phyloP scores from a whole-genome alignment of 2,113 vertebrate species.

The Uropsilus gracilis region DNA sequence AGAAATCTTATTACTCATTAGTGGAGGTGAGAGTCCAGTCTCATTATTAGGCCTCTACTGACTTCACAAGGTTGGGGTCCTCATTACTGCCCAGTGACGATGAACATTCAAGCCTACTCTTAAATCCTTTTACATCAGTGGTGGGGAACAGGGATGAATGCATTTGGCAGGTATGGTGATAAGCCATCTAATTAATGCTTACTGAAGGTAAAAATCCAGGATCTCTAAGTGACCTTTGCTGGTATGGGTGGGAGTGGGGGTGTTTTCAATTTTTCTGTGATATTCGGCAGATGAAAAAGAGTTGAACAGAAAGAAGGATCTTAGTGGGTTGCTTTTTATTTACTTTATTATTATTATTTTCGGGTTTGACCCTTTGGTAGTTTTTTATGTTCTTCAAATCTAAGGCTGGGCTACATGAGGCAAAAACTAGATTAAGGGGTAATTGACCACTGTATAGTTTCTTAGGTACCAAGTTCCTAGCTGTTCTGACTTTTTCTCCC shows the following conservation, averaged over 20 bases:
- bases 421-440: background rate
- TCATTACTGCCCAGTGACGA: background rate
- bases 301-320: background rate
- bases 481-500: background rate
- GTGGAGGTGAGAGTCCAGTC: background rate
- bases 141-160: no score
- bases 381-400: background rate
- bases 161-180: background rate
- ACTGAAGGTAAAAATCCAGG: background rate
- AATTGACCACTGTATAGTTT: background rate
- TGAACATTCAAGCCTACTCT: background rate
- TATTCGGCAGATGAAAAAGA: background rate
- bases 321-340: no score
- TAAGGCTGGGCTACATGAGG: background rate
- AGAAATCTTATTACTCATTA: background rate
- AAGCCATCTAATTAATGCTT: background rate
- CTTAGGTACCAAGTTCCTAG: background rate
- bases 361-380: background rate
- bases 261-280: background rate
- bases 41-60: background rate
- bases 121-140: background rate
- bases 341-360: no score
- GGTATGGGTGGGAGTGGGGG: no score
- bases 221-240: background rate
- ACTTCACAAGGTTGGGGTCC: no score